Percentiles rank a stretch among this genome's conserved stretches.
phyloP scores from a whole-genome alignment of 2,113 vertebrate genomes.

The Cyrtonyx montezumae region DNA sequence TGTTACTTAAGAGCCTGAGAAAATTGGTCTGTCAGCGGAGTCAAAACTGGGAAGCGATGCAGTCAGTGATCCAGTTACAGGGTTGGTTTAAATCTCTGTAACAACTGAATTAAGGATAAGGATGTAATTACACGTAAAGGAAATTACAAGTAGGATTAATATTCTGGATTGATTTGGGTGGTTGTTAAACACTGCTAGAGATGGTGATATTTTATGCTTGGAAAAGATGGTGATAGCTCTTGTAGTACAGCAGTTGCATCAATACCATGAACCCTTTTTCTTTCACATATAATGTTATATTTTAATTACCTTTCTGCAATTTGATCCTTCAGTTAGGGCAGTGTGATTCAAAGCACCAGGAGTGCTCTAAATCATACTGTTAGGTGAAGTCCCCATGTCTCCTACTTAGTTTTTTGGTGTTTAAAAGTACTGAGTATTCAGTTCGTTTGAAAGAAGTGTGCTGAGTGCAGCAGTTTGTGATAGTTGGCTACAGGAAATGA shows the following conservation, averaged over 20 bases:
- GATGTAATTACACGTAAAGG: constrained; percentile 8
- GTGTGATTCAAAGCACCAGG: not conserved
- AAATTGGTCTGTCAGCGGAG: not conserved
- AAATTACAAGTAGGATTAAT: not conserved
- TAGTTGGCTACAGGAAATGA: not conserved
- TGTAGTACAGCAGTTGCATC: not conserved
- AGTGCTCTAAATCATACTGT: not conserved
- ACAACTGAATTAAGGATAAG: constrained; percentile 27
- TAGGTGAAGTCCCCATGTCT: not conserved
- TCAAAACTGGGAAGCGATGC: not conserved
- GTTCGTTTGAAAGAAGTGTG: not conserved
- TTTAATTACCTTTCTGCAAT: constrained; percentile 9
- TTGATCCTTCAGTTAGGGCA: not conserved
- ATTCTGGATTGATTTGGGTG: not conserved
- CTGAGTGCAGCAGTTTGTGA: not conserved
- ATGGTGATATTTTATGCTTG: not conserved
- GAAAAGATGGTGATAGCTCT: not conserved
- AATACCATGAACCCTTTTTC: not conserved
- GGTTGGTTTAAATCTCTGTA: constrained; percentile 27
- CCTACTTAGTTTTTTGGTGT: not conserved
- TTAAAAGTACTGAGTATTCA: not conserved
- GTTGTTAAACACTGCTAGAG: not conserved
- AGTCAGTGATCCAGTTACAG: not conserved
- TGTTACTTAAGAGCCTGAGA: not conserved
- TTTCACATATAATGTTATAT: not conserved